Evolutionary conservation across 2,888 invertebrate species (phyloP).

Genomic region (Diplolepis rosae): DNA sequence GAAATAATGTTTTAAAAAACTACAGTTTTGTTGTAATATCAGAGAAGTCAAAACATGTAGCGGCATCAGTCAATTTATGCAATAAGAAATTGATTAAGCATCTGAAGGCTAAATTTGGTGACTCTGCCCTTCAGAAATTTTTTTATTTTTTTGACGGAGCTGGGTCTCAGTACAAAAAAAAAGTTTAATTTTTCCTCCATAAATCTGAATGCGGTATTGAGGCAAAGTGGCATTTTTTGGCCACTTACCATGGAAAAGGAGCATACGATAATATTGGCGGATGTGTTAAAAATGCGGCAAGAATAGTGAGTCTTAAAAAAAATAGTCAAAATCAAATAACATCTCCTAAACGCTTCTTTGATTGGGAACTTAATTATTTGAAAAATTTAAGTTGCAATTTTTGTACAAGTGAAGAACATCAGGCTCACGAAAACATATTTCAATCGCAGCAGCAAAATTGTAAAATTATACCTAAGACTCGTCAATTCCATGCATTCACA

Average conservation of each 20-base stretch:
- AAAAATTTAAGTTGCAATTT: too few species aligned
- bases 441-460: too few species aligned
- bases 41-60: not conserved
- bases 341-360: too few species aligned
- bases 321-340: too few species aligned
- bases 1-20: too few species aligned
- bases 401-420: too few species aligned
- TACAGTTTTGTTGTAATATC: not conserved
- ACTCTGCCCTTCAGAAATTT: not conserved
- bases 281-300: not conserved
- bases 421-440: too few species aligned
- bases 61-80: not conserved
- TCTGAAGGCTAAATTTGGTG: not conserved
- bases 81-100: not conserved
- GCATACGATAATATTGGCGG: not conserved
- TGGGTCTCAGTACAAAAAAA: too few species aligned
- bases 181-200: not conserved
- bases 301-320: not conserved
- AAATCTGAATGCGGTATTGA: not conserved
- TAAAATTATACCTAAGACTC: too few species aligned
- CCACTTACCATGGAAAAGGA: not conserved
- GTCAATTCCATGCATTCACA: too few species aligned
- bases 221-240: not conserved
- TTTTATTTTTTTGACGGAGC: not conserved
- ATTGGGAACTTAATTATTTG: too few species aligned